Evolutionary conservation across 1,140 invertebrate species (phyloP), one percentile per base, ranked within the genome.

Genomic region (Caenorhabditis tropicalis): DNA sequence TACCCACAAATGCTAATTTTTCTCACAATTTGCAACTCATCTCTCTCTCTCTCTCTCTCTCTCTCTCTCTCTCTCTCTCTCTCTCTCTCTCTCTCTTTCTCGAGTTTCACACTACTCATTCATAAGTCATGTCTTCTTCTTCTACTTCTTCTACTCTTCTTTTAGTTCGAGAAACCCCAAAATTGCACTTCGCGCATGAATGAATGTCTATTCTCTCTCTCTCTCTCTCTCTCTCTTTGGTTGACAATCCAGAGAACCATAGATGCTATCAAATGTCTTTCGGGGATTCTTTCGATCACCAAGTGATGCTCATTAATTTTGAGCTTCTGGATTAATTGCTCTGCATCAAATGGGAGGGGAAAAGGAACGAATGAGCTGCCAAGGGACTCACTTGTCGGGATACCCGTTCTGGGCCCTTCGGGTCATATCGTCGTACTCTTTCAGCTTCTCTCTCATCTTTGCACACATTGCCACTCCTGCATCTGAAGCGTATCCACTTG

Each of bases 251-350:
- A 74, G 65, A 39, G 36, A 24, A 43, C 7, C 19, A 74, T 29
- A 65, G 65, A 74, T 74, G 65, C 65, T 74, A 74, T 74, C 65
- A 74, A 74, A 74, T 21, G 65, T 74, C 65, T 74, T 74, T 74
- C 65, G 65, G 65, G 65, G 65, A 74, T 74, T 74, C 65, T 46
- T 65, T 74, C 29, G 29, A 74, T 74, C 65, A 74, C 65, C 65
- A 74, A 74, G 65, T 74, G 65, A 74, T 74, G 65, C 65, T 74
- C 65, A 74, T 74, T 74, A 74, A 74, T 74, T 74, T 74, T 74
- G 65, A 74, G 65, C 36, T 74, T 74, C 65, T 74, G 65, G 65
- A 74, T 74, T 74, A 74, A 74, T 74, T 74, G 65, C 65, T 74
- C 21, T 29, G 16, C 7, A 15, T 6, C 16, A 19, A 9, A 9